phyloP scores from a whole-genome alignment of 1,140 invertebrate species.

The Apis laboriosa region DNA sequence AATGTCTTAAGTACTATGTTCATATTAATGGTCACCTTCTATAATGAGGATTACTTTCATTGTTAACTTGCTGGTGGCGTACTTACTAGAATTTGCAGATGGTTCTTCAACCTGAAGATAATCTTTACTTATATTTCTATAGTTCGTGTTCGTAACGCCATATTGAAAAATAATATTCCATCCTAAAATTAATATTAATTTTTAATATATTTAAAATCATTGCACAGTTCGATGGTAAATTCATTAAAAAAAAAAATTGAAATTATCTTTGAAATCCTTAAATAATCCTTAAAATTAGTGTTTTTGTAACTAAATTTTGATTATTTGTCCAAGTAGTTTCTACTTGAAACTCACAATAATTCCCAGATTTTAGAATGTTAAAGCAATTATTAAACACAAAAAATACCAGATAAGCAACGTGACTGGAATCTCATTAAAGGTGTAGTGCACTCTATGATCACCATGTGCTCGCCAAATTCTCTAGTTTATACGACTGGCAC shows the following conservation, averaged over 20 bases:
- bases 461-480: constrained; percentile 64
- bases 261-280: too few relatives aligned
- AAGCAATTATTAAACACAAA: background rate
- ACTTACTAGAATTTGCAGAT: too few relatives aligned
- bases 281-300: too few relatives aligned
- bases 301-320: background rate
- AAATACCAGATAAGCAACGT: constrained; percentile 48
- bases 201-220: too few relatives aligned
- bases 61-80: background rate
- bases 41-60: background rate
- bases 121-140: too few relatives aligned
- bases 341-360: too few relatives aligned
- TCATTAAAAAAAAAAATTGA: too few relatives aligned
- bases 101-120: too few relatives aligned
- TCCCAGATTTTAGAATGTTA: background rate
- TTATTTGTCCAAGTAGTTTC: background rate
- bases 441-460: constrained; percentile 28
- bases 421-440: constrained; percentile 68
- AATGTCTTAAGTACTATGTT: background rate
- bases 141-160: too few relatives aligned
- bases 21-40: background rate
- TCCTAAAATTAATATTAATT: background rate
- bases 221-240: too few relatives aligned
- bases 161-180: background rate
- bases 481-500: constrained; percentile 7